These are phyloP conservation scores for Drosophila mayaguana DNA, from an alignment of 2,888 invertebrate species.

Conservation along the genomic window DNA sequence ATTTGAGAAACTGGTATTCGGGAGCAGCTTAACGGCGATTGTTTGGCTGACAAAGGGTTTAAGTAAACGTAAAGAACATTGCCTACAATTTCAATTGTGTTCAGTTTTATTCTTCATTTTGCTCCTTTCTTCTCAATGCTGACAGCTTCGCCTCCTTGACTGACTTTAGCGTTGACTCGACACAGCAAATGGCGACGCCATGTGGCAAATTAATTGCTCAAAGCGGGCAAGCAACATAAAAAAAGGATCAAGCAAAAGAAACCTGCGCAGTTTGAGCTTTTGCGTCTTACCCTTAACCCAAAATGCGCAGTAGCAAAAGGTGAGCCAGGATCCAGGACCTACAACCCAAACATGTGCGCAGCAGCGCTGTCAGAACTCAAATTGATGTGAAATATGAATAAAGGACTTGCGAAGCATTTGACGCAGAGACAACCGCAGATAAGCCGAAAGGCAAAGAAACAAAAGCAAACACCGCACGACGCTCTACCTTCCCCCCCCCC, in stretches of 20 bases:
- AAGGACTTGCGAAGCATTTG: slow-evolving; percentile 48
- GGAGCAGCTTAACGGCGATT: slow-evolving; percentile 3
- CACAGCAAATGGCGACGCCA: slow-evolving; percentile 33
- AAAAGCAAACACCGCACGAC: slow-evolving; percentile 19
- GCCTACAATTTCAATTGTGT: slow-evolving; percentile 34
- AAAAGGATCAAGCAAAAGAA: slow-evolving; percentile 19
- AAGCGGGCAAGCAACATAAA: not conserved
- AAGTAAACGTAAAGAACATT: slow-evolving; percentile 59
- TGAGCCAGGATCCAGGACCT: not conserved
- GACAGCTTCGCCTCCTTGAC: slow-evolving; percentile 25
- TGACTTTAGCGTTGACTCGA: slow-evolving; percentile 62
- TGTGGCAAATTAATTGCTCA: slow-evolving; percentile 46
- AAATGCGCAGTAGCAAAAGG: slow-evolving; percentile 56
- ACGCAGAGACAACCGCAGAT: slow-evolving; percentile 63
- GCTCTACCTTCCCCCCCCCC: not conserved
- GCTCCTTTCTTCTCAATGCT: slow-evolving; percentile 3
- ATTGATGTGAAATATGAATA: slow-evolving; percentile 69
- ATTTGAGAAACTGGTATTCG: slow-evolving; percentile 28
- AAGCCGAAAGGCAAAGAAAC: slow-evolving; percentile 44
- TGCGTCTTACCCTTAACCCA: slow-evolving; percentile 44
- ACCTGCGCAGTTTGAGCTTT: slow-evolving; percentile 64
- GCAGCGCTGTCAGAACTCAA: slow-evolving; percentile 23
- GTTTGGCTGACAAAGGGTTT: slow-evolving; percentile 45
- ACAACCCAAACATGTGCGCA: slow-evolving; percentile 24
- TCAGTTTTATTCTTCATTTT: slow-evolving; percentile 12